Base-by-base conservation (phyloP, 2,113 vertebrate species). In the Chaetodon trifascialis region DNA sequence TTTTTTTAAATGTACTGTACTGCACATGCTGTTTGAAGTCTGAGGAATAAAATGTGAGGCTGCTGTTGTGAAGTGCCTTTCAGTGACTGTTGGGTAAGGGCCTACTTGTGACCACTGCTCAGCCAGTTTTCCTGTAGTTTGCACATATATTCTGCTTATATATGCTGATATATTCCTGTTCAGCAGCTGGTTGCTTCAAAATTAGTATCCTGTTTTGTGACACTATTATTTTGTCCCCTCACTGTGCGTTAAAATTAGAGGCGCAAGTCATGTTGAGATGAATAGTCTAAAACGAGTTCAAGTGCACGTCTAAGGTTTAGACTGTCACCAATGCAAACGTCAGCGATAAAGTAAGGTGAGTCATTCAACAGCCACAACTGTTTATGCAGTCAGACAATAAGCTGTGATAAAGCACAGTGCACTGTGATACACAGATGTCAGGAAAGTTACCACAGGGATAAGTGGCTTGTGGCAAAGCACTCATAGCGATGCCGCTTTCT, bases 171-270 rank as follows among this genome's bases (percentile, higher is more conserved):
- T 30, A 30, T 30, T 76, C 36, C 15, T 58, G 14, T 46, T 40
- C n/a, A 58, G 60, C 52, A 30, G 70, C 38, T 11, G 23, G 25
- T 44, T 19, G 17, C 4, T 1, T 63, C 47, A 56, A 63, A 71
- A 21, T 71, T 3, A 79, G 30, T 54, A 55, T n/a, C 36, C 36
- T 64, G 17, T 34, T 44, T n/a, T 55, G 36, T 46, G 49, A 55
- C 40, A 73, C 38, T 52, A 21, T 63, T 72, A 64, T 47, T 46
- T 46, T 30, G 46, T n/a, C n/a, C n/a, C n/a, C n/a, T n/a, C n/a
- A n/a, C n/a, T n/a, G n/a, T n/a, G n/a, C n/a, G n/a, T n/a, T n/a
- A n/a, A n/a, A n/a, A n/a, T n/a, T n/a, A n/a, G n/a, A 52, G 0
- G 21, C 54, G 54, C 59, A 40, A 67, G n/a, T 51, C 51, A 67